Percentiles rank a stretch among this genome's conserved stretches.
Evolutionary conservation across 2,888 invertebrate genomes (phyloP).

Genomic region (Magallana nippona): DNA sequence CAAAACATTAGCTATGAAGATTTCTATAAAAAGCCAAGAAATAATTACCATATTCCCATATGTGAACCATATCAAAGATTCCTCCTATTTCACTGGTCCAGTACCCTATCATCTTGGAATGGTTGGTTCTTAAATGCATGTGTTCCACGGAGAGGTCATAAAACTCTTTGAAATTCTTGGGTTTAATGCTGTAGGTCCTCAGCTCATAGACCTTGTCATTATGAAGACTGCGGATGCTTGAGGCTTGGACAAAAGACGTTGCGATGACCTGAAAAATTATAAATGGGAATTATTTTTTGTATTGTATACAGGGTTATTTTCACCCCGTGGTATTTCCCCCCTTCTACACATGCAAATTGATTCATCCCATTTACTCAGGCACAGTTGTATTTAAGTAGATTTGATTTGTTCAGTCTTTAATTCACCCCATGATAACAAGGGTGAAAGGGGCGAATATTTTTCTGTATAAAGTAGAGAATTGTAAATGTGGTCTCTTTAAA

Average conservation of each 20-base stretch:
- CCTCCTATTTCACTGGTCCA: conserved; percentile 78
- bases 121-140: conserved; percentile 71
- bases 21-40: no score
- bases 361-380: no score
- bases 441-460: no score
- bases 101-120: conserved; percentile 75
- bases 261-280: background rate
- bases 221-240: background rate
- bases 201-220: conserved; percentile 62
- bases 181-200: conserved; percentile 63
- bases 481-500: no score
- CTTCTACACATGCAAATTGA: no score
- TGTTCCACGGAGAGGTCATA: conserved; percentile 69
- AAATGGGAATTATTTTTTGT: background rate
- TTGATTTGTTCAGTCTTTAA: no score
- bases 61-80: conserved; percentile 76
- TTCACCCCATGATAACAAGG: no score
- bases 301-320: no score
- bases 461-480: no score
- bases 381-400: no score
- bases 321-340: no score
- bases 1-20: no score
- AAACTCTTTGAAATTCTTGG: conserved; percentile 63
- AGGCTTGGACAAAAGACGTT: background rate
- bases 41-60: conserved; percentile 78